A percentile compares a stretch with the other conserved stretches of the same genome.
Evolutionary conservation across 1,140 invertebrate species (phyloP).

Genomic region (Drosophila lowei): DNA sequence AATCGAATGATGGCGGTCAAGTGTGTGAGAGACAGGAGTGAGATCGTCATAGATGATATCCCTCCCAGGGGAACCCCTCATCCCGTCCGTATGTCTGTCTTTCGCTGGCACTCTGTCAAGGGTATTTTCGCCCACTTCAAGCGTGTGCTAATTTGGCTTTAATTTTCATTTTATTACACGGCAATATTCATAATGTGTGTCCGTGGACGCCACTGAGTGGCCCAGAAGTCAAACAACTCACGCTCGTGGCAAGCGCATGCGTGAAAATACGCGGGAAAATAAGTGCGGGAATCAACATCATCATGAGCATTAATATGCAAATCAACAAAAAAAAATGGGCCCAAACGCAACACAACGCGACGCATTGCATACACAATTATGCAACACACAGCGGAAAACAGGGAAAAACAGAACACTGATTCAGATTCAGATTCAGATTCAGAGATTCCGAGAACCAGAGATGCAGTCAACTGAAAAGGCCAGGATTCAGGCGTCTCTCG

Average conservation of each 20-base stretch:
- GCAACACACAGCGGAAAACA: slow-evolving; percentile 17
- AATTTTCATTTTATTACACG: slow-evolving; percentile 74
- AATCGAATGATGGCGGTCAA: too few species aligned
- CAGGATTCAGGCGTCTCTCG: too few species aligned
- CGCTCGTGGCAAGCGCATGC: slow-evolving; percentile 49
- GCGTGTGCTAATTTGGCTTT: slow-evolving; percentile 71
- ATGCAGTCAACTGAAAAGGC: too few species aligned
- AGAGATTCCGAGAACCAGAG: too few species aligned
- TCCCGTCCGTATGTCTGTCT: too few species aligned
- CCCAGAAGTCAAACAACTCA: slow-evolving; percentile 25
- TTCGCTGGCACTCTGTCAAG: background rate
- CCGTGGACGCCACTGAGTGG: background rate
- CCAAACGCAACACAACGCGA: slow-evolving; percentile 39
- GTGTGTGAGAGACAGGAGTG: too few species aligned
- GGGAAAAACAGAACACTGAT: slow-evolving; percentile 22
- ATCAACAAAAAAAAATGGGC: slow-evolving; percentile 55
- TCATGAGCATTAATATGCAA: slow-evolving; percentile 69
- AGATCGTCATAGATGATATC: too few species aligned
- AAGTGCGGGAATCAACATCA: slow-evolving; percentile 18
- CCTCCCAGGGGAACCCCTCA: too few species aligned
- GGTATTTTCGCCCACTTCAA: slow-evolving; percentile 29
- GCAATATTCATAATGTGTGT: slow-evolving; percentile 59
- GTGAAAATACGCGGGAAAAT: slow-evolving; percentile 33
- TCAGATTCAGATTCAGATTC: background rate
- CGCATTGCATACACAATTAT: slow-evolving; percentile 61